These are phyloP conservation scores for Proctacanthus coquilletti DNA, from an alignment of 1,140 invertebrate species.

Conservation along the genomic window DNA sequence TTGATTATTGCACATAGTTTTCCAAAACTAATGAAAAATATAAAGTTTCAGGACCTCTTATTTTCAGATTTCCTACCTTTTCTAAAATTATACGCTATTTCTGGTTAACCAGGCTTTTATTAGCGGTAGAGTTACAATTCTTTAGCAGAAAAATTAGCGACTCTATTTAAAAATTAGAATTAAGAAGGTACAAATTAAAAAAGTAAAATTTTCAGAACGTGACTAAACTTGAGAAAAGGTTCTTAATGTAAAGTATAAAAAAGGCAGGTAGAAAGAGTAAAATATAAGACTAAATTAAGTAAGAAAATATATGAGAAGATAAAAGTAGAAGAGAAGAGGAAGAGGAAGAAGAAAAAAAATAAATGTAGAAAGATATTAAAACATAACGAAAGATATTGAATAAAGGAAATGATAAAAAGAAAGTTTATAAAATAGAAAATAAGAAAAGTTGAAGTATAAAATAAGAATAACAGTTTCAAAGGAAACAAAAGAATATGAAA, in stretches of 20 bases:
- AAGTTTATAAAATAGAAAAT: not conserved
- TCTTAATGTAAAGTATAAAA: not conserved
- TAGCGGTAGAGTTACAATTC: too few relatives aligned
- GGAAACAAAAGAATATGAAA: not conserved
- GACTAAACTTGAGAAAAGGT: too few relatives aligned
- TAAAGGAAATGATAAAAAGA: not conserved
- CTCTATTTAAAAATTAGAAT: too few relatives aligned
- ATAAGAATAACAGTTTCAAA: not conserved
- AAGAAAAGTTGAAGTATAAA: not conserved
- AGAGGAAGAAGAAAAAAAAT: not conserved
- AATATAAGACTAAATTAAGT: not conserved
- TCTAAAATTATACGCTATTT: too few relatives aligned
- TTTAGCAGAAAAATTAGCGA: too few relatives aligned
- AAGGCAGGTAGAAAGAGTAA: not conserved
- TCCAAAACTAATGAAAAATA: too few relatives aligned
- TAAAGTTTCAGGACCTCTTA: too few relatives aligned
- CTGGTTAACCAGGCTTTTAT: too few relatives aligned
- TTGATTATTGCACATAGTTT: too few relatives aligned
- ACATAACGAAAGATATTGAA: not conserved
- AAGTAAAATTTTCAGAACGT: too few relatives aligned
- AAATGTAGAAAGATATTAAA: not conserved
- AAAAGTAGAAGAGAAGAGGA: not conserved
- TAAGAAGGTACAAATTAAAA: slow-evolving; percentile 1
- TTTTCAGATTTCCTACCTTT: too few relatives aligned
- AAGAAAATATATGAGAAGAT: not conserved